A percentile compares a stretch with the other conserved stretches of the same genome.
These are phyloP conservation scores for Caracal caracal DNA, from an alignment of 2,113 vertebrate species.

Conservation along the genomic window DNA sequence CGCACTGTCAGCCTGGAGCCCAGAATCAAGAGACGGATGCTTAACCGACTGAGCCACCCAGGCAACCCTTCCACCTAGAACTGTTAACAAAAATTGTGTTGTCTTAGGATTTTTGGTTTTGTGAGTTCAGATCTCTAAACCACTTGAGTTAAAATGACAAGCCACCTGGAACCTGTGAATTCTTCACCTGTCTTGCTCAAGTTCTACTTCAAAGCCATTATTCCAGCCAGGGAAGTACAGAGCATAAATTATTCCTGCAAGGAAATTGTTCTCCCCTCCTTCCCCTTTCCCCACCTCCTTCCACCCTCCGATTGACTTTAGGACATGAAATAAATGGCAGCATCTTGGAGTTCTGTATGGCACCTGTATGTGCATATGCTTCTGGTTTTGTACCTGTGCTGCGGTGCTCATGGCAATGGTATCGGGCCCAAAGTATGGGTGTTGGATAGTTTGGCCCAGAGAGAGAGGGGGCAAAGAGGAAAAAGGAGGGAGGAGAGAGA, in stretches of 20 bases:
- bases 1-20: too few relatives aligned
- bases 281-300: not conserved
- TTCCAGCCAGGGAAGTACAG: not conserved
- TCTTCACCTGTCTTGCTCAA: not conserved
- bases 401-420: accelerated
- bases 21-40: too few relatives aligned
- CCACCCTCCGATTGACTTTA: accelerated
- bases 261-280: not conserved
- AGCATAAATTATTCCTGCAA: not conserved
- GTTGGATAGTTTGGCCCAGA: not conserved
- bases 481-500: not conserved
- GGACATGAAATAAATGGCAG: not conserved
- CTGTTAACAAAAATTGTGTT: not conserved
- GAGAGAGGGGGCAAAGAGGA: not conserved
- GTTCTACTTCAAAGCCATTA: not conserved
- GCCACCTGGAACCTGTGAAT: not conserved
- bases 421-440: not conserved
- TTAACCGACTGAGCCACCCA: too few relatives aligned
- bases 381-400: too few relatives aligned
- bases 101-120: not conserved
- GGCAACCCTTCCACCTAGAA: not conserved
- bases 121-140: not conserved
- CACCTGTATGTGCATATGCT: accelerated
- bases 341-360: not conserved
- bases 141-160: not conserved